Conservation (phyloP, 2,113 vertebrate species). For the Columbina picui region DNA sequence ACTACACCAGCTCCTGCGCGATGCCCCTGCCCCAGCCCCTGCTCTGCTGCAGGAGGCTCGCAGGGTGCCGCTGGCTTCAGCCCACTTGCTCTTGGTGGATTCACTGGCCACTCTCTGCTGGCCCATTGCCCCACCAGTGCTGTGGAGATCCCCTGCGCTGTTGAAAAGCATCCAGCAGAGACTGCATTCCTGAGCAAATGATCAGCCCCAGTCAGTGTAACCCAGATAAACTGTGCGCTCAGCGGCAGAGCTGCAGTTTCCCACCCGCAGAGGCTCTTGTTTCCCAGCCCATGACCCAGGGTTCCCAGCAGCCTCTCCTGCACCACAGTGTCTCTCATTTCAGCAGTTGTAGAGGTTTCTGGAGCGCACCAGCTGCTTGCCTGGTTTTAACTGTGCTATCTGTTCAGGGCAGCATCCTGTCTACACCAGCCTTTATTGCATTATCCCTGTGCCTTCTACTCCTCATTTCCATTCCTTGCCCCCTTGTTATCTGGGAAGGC, state of each 20-base stretch:
- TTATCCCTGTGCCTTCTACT: neutral
- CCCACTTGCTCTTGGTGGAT: neutral
- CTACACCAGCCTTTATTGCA: slow-evolving; percentile 17
- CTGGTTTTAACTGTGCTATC: neutral
- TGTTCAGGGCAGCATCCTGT: neutral
- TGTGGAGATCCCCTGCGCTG: neutral
- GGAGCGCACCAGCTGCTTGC: neutral
- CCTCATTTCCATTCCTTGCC: slow-evolving; percentile 36
- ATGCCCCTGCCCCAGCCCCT: neutral
- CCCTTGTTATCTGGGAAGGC: neutral
- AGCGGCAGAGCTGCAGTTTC: neutral
- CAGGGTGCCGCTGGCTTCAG: neutral
- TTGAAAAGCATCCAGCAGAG: neutral
- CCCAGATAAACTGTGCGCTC: neutral
- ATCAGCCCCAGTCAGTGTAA: neutral
- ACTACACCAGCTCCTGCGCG: neutral
- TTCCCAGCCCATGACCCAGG: neutral
- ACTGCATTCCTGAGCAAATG: neutral
- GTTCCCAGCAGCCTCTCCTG: neutral
- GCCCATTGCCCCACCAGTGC: neutral
- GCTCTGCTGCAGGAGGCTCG: neutral
- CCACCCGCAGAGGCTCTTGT: rapidly evolving
- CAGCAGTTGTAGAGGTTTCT: neutral
- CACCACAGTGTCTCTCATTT: neutral
- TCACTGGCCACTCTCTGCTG: neutral